A percentile compares a stretch with the other conserved stretches of the same genome.
Conservation (phyloP, 2,888 invertebrate species). For the Drosophila mimetica region DNA sequence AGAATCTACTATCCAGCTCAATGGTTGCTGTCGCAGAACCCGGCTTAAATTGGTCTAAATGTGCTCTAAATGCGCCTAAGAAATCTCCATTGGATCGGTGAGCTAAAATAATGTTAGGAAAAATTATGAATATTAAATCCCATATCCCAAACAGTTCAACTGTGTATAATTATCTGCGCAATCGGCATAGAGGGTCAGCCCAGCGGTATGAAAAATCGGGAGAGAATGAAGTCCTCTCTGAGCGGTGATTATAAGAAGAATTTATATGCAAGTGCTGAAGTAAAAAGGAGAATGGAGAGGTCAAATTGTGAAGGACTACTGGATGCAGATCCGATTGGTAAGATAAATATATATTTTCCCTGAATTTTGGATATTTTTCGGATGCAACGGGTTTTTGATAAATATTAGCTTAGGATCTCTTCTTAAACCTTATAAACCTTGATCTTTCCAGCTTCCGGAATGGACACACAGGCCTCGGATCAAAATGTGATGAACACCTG, state of each 20-base stretch:
- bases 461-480: not conserved
- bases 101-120: conserved; percentile 9
- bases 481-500: conserved; percentile 4
- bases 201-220: conserved; percentile 8
- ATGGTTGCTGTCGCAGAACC: conserved; percentile 20
- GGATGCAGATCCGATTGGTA: conserved; percentile 2
- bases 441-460: not conserved
- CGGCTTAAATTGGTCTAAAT: conserved; percentile 51
- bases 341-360: not conserved
- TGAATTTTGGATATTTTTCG: no score
- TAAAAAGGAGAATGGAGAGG: not conserved
- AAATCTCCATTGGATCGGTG: conserved; percentile 62
- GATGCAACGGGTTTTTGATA: not conserved
- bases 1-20: not conserved
- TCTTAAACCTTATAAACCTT: not conserved
- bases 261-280: not conserved
- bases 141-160: conserved; percentile 25
- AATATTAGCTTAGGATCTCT: not conserved
- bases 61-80: conserved; percentile 71
- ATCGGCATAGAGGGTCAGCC: conserved; percentile 32
- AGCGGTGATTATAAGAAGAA: conserved; percentile 7
- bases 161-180: conserved; percentile 37
- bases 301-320: not conserved
- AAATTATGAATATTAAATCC: not conserved
- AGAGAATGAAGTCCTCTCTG: not conserved